Conservation (phyloP, 2,113 vertebrate genomes). For the Dromas ardeola region DNA sequence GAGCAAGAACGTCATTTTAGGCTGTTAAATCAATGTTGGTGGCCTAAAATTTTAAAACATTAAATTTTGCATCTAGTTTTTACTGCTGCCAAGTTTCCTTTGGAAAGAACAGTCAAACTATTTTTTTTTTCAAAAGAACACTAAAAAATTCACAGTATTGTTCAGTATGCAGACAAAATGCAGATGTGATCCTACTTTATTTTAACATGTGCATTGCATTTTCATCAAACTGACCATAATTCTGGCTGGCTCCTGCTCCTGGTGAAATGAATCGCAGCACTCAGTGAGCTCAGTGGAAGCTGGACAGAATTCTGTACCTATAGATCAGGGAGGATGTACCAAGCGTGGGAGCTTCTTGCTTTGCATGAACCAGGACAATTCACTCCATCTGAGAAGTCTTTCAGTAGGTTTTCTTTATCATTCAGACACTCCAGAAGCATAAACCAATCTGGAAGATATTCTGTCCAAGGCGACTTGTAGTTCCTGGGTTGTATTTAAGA, state of each 20-base stretch:
- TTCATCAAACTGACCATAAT: slow-evolving; percentile 17
- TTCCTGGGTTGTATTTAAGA: neutral
- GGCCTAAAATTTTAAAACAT: slow-evolving; percentile 40
- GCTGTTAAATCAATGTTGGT: slow-evolving; percentile 22
- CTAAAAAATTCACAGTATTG: neutral
- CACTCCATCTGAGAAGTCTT: neutral
- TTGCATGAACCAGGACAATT: neutral
- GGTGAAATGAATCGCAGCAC: neutral
- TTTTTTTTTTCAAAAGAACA: neutral
- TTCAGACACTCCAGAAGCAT: neutral
- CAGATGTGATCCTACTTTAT: slow-evolving; percentile 40
- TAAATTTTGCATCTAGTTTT: slow-evolving; percentile 9
- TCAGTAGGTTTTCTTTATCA: neutral
- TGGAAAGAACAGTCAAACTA: slow-evolving; percentile 7
- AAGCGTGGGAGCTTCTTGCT: neutral
- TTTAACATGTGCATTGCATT: slow-evolving; percentile 47
- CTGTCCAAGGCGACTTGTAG: neutral
- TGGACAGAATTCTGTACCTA: neutral
- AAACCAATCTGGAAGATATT: neutral
- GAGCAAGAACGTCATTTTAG: neutral
- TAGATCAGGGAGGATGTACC: neutral
- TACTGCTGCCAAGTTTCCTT: slow-evolving; percentile 34
- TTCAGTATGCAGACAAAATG: slow-evolving; percentile 20
- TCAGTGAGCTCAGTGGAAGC: neutral
- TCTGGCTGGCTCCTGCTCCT: neutral